A percentile compares a stretch with the other conserved stretches of the same genome.
Conservation (phyloP, 2,113 vertebrate genomes). For the Limnothrissa miodon region DNA sequence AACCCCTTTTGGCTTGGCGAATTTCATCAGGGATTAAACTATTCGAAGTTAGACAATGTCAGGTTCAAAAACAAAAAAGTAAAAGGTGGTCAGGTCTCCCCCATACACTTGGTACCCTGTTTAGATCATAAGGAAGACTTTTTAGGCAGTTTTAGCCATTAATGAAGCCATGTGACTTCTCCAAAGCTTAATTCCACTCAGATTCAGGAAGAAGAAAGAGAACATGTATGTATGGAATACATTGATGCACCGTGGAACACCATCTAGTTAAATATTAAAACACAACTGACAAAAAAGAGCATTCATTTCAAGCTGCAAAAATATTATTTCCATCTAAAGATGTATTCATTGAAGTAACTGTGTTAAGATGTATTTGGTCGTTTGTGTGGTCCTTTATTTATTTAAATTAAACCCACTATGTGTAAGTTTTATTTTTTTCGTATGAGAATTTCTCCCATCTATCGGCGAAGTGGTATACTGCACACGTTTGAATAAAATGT, state of each 20-base stretch:
- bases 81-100: not conserved
- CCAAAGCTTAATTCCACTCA: not conserved
- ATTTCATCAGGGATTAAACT: not conserved
- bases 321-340: too few species aligned
- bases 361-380: too few species aligned
- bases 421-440: too few species aligned
- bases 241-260: not conserved
- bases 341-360: too few species aligned
- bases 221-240: not conserved
- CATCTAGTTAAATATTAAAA: not conserved
- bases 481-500: too few species aligned
- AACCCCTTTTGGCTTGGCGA: not conserved
- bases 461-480: too few species aligned
- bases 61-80: not conserved
- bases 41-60: not conserved
- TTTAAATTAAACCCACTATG: too few species aligned
- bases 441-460: too few species aligned
- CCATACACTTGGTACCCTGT: not conserved
- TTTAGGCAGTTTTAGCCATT: not conserved
- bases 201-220: not conserved
- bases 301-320: not conserved
- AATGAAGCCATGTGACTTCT: not conserved
- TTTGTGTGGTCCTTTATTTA: too few species aligned
- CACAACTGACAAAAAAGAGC: not conserved
- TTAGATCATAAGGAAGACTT: not conserved